Base-by-base conservation (phyloP, 2,888 invertebrate genomes). In the Leptinotarsa peninsularis region DNA sequence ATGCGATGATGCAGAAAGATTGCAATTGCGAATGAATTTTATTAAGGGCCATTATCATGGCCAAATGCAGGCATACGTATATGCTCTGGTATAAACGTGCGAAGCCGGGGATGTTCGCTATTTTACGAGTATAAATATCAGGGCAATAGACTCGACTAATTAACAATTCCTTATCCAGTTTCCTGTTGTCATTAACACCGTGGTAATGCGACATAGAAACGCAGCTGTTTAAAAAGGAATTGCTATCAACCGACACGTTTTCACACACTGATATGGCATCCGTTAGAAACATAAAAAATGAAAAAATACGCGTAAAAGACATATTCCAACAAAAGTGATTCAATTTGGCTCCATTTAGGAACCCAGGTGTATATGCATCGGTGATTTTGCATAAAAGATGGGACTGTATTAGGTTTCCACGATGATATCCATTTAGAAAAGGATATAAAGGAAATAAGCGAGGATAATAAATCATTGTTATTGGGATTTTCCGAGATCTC, bases 181-280 rank as follows among this genome's bases (percentile, higher is more conserved):
- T 58, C 58, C 23, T 58, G 58, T 58, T 58, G 58, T 15, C 58
- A 58, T 58, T 58, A 58, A 21, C 23, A 58, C 23, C n/a, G 7
- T 23, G 58, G 58, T 58, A 58, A 23, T 4, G 14, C 58, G 15
- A 27, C 7, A 58, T 27, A 21, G 58, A 23, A 58, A 23, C 23
- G 15, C 58, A n/a, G 4, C 58, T 23, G 58, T 23, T 23, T 15
- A 21, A 58, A 58, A 58, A 58, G 58, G 21, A 58, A 15, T 23
- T 4, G 58, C 58, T 23, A 58, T 58, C 58, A 58, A 23, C 13
- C 10, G 43, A 43, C 43, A 43, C 43, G 43, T 43, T 43, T 43
- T 43, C 43, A 43, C 43, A 10, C 43, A 43, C 43, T 43, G 43
- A 43, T 43, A 43, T 43, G 43, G 43, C 43, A 43, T 10, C 43